Evolutionary conservation across 2,888 invertebrate genomes (phyloP), one percentile per base, ranked within the genome.

Genomic region (Pediacus dermestoides): DNA sequence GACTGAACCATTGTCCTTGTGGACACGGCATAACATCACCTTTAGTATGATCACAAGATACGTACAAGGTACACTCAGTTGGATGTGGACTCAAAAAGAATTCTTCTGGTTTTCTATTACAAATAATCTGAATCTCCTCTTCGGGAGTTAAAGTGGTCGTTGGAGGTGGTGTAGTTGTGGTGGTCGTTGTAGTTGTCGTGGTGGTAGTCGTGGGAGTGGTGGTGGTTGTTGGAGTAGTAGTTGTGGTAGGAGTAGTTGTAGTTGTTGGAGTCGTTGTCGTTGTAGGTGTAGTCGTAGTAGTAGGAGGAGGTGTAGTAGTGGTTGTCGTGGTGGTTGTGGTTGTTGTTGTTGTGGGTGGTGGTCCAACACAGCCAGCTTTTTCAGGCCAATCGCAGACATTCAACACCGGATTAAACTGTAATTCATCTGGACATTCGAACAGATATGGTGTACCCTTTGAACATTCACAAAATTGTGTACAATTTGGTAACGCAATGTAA

Each of bases 351-450:
- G 41, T 15, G 8, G 26, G 10, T 13, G 14, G 25, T 38, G 2
- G 23, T 35, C 40, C 41, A 12, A 12, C 8, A 27, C 56, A 56
- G 6, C 47, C 46, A 8, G 55, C 53, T 16, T 35, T 30, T 18
- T 39, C 28, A 3, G 55, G 56, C 40, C 41, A 56, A 37, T 56
- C 57, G 18, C 56, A 58, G 9, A 50, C 50, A 26, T 50, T 46
- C 32, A 48, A 13, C 4, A 9, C 12, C 1, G 48, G 43, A 37
- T 53, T 52, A 28, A 53, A 58, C 30, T 55, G 48, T 7, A 54
- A 37, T n/a, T 39, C 46, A 9, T 14, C 27, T n/a, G 55, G 52
- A 38, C 57, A 57, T 9, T 43, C 34, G 18, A 48, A 46, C 8
- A 46, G 11, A 22, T 51, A 48, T 1, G 55, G 37, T 4, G 43